These are phyloP conservation scores for Malurus leucopterus DNA, from an alignment of 2,797 vertebrate species.

Conservation along the genomic window DNA sequence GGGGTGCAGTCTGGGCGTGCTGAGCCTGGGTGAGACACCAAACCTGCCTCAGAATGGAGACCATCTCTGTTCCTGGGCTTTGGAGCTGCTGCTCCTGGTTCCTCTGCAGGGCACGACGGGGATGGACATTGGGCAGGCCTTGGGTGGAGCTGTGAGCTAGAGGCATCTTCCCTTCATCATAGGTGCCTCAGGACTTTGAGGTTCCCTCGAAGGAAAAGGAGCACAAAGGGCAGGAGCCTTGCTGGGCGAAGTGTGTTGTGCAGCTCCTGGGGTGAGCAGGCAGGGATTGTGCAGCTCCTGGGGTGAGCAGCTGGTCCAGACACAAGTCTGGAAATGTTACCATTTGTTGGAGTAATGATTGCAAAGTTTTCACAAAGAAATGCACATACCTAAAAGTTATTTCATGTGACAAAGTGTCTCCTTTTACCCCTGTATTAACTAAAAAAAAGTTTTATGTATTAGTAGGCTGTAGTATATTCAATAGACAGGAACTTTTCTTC, in stretches of 20 bases:
- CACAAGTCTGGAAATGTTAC: not conserved
- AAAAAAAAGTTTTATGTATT: not conserved
- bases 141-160: not conserved
- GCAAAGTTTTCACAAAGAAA: not conserved
- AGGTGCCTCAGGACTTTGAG: not conserved
- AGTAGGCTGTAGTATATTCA: not conserved
- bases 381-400: not conserved
- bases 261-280: not conserved
- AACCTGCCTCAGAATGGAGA: not conserved
- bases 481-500: not conserved
- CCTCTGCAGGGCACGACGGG: rapidly evolving
- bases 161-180: not conserved
- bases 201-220: not conserved
- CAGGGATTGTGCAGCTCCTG: not conserved
- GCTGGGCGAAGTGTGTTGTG: not conserved
- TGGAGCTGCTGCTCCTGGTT: not conserved
- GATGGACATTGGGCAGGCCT: rapidly evolving
- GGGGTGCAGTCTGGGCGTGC: rapidly evolving
- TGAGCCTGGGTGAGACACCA: not conserved
- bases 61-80: not conserved
- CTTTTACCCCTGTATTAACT: not conserved
- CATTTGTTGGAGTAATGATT: not conserved
- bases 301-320: not conserved
- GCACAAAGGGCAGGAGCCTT: not conserved
- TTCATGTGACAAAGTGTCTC: not conserved